phyloP scores from a whole-genome alignment of 2,888 invertebrate species.

The Neoaliturus tenellus region DNA sequence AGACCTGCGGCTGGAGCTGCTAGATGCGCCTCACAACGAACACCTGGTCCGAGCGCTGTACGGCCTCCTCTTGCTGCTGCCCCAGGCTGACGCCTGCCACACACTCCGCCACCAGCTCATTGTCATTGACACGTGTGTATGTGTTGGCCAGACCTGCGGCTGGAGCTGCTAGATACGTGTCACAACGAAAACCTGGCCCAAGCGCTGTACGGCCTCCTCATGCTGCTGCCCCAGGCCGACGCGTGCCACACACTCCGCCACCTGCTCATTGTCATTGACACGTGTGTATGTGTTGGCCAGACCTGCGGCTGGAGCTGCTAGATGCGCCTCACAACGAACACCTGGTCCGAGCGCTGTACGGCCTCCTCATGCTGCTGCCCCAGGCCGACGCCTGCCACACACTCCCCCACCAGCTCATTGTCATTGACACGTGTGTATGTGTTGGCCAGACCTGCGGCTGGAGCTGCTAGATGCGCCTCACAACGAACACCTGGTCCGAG shows the following conservation, averaged over 20 bases:
- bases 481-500: constrained; percentile 88
- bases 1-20: constrained; percentile 95
- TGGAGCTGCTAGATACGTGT: constrained; percentile 90
- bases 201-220: constrained; percentile 95
- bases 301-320: constrained; percentile 93
- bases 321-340: constrained; percentile 85
- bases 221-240: constrained; percentile 98
- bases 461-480: constrained; percentile 89
- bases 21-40: constrained; percentile 85
- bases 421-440: too few relatives aligned
- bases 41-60: constrained; percentile 92
- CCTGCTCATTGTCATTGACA: too few relatives aligned
- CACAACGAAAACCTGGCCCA: constrained; percentile 88
- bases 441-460: constrained; percentile 88
- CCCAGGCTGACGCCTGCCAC: constrained; percentile 98
- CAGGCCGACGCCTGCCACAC: too few relatives aligned
- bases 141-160: constrained; percentile 84
- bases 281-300: constrained; percentile 73
- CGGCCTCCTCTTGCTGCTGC: constrained; percentile 97
- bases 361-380: constrained; percentile 97
- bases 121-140: too few relatives aligned
- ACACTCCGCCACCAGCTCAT: constrained; percentile 79
- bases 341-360: constrained; percentile 92
- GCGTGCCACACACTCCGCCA: constrained; percentile 92
- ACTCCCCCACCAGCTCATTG: too few relatives aligned